phyloP scores from a whole-genome alignment of 2,113 vertebrate species.

The Butorides virescens region DNA sequence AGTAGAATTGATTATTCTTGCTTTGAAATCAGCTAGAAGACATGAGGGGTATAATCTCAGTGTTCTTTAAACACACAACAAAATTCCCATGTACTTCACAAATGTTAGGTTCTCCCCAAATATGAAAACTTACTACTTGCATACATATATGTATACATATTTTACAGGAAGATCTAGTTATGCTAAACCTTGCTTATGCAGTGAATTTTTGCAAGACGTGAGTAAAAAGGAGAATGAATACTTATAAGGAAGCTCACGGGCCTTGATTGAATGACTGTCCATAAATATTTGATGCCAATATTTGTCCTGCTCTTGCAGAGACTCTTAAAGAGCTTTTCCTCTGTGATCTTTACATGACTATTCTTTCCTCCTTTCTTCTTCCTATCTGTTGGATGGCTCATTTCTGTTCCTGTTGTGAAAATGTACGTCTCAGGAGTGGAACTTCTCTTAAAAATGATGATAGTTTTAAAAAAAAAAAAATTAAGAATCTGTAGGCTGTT shows the following conservation, averaged over 20 bases:
- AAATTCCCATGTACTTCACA: not conserved
- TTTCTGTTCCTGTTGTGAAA: not conserved
- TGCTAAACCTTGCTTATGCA: not conserved
- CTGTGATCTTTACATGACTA: not conserved
- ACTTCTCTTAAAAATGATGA: not conserved
- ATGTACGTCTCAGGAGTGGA: not conserved
- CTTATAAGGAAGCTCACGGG: not conserved
- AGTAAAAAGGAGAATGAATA: constrained; percentile 20
- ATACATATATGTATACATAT: not conserved
- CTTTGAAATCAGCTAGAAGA: constrained; percentile 4
- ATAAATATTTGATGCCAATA: constrained; percentile 58
- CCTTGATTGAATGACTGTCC: constrained; percentile 51
- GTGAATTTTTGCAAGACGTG: not conserved
- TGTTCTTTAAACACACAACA: not conserved
- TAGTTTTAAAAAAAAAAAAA: not conserved
- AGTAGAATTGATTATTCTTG: not conserved
- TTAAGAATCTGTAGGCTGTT: not conserved
- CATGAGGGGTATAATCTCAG: not conserved
- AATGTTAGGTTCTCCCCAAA: not conserved
- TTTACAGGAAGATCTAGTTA: not conserved
- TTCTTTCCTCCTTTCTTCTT: not conserved
- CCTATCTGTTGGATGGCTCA: not conserved
- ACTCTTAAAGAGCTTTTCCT: not conserved
- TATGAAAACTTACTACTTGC: not conserved
- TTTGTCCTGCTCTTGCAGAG: constrained; percentile 32